A percentile compares a stretch with the other conserved stretches of the same genome.
Conservation (phyloP, 2,113 vertebrate species). For the Vimba vimba region DNA sequence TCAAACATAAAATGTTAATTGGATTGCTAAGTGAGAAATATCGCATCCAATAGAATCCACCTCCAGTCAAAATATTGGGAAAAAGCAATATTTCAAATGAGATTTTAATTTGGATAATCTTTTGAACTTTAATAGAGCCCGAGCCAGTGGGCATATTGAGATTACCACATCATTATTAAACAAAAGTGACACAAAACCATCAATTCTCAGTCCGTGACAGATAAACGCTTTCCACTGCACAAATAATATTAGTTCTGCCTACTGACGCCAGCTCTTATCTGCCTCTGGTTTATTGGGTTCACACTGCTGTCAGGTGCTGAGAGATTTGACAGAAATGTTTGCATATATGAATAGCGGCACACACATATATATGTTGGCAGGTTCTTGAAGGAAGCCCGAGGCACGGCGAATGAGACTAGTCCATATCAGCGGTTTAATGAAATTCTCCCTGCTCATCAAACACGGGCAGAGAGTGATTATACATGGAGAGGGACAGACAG, state of each 20-base stretch:
- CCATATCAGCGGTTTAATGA: slow-evolving; percentile 55
- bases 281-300: slow-evolving; percentile 80
- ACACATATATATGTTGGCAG: slow-evolving; percentile 52
- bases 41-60: slow-evolving; percentile 74
- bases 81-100: slow-evolving; percentile 85
- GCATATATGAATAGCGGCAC: slow-evolving; percentile 80
- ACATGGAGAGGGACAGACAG: slow-evolving; percentile 43
- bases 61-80: slow-evolving; percentile 77
- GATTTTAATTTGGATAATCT: slow-evolving; percentile 84
- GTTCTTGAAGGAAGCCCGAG: slow-evolving; percentile 42
- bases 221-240: slow-evolving; percentile 80
- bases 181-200: slow-evolving; percentile 84
- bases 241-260: slow-evolving; percentile 85
- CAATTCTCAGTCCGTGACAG: slow-evolving; percentile 80
- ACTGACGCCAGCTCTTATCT: slow-evolving; percentile 80
- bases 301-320: slow-evolving; percentile 76
- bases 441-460: slow-evolving; percentile 58
- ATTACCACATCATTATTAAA: slow-evolving; percentile 85
- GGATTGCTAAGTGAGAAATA: slow-evolving; percentile 74
- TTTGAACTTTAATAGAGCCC: slow-evolving; percentile 83
- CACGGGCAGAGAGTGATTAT: slow-evolving; percentile 42
- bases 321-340: slow-evolving; percentile 80
- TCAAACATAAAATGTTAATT: slow-evolving; percentile 81
- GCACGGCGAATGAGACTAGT: slow-evolving; percentile 47
- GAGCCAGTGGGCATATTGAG: slow-evolving; percentile 80